Base-by-base conservation (phyloP, 2,113 vertebrate genomes). In the Paramormyrops kingsleyae region DNA sequence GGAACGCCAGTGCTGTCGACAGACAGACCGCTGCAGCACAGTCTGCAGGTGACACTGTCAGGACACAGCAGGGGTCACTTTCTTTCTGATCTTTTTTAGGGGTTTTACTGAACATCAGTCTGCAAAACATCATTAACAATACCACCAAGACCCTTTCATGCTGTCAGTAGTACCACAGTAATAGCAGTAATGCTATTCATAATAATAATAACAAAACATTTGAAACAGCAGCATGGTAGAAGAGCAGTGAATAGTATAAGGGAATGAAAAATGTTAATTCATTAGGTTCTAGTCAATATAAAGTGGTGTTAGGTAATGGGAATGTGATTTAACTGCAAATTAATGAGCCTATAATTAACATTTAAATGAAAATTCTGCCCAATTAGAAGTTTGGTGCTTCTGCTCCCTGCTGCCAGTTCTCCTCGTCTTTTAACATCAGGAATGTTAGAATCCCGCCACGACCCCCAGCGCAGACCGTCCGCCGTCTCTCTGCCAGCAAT, bases 251-350 rank as follows among this genome's bases (percentile, higher is more conserved):
- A 39, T 39, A 17, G 31, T 19, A 42, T 39, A 77, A 77, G 6
- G 31, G 74, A 39, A 35, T 77, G 5, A 77, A 49, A 49, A 52
- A 53, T 17, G 47, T 53, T 53, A 17, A 87, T 56, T 87, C 12
- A 27, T 42, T 87, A 21, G n/a, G 50, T 35, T 56, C 44, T 49
- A 87, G 50, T 49, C 50, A 56, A 87, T 84, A 50, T 87, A 17
- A 52, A 53, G 27, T 53, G 49, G 50, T 39, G 50, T 87, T 87
- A 53, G 15, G 47, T 35, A 53, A 87, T 31, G n/a, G 47, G n/a
- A 87, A 53, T 87, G 46, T 53, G 19, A 87, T 87, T 87, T 53
- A 87, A 85, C 47, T 31, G 85, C 50, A 87, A 87, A 87, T 87
- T 53, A 56, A 87, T 52, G n/a, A 35, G 85, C 12, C 49, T 35